Conservation (phyloP, 2,113 vertebrate genomes). For the Regulus satrapa region DNA sequence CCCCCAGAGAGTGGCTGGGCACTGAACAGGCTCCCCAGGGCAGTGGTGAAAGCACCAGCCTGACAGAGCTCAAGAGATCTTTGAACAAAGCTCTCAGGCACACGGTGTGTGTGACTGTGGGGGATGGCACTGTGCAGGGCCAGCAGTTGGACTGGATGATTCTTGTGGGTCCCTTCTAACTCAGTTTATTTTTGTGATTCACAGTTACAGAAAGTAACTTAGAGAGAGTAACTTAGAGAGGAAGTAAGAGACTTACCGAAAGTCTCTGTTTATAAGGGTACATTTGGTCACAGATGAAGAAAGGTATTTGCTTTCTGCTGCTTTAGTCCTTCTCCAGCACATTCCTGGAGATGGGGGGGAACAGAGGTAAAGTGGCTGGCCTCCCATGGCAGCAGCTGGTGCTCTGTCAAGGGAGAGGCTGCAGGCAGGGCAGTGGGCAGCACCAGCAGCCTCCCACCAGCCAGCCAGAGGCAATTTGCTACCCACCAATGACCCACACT, state of each 20-base stretch:
- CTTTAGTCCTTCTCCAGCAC: background rate
- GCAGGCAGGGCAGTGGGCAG: background rate
- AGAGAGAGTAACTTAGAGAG: no score
- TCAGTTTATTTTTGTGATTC: no score
- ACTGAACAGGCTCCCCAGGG: background rate
- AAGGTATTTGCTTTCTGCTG: background rate
- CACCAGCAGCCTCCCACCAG: background rate
- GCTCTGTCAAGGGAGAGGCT: background rate
- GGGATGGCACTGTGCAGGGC: background rate
- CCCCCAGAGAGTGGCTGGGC: rapidly evolving
- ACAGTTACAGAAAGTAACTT: no score
- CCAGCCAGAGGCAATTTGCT: background rate
- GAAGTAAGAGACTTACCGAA: no score
- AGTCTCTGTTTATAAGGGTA: background rate
- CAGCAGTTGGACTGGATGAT: background rate
- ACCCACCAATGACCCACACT: rapidly evolving
- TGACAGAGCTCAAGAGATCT: background rate
- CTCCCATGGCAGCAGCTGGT: rapidly evolving
- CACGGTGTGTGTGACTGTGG: background rate
- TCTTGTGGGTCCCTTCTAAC: background rate
- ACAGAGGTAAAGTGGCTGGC: rapidly evolving
- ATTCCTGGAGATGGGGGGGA: background rate
- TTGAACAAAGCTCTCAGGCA: background rate
- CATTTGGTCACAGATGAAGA: background rate
- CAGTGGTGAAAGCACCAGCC: background rate